Base-by-base conservation (phyloP, 2,113 vertebrate genomes). In the Coregonus clupeaformis region DNA sequence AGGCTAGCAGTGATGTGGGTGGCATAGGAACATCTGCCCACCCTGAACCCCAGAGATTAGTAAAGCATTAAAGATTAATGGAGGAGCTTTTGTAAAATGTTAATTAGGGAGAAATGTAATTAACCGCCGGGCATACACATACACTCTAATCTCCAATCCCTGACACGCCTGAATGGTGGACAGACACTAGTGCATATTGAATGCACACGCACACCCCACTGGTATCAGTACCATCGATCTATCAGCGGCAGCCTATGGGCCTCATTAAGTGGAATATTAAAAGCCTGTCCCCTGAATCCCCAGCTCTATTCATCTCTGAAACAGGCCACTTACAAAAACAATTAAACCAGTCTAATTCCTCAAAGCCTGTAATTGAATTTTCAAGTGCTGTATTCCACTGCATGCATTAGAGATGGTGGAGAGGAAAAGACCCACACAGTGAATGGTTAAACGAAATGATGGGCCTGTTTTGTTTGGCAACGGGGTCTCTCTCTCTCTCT, bases 71-170 rank as follows among this genome's bases (percentile, higher is more conserved):
- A 87, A 92, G 89, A 89, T 88, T 86, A 88, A 89, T 91, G 87
- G 85, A 88, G 87, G 86, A 83, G 84, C 86, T 85, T 90, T 91
- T 89, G 84, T 81, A 90, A 90, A 82, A 91, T 89, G 88, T 87
- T 92, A 91, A 91, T 91, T 91, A 90, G 80, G 82, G 73, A 87
- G 87, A 90, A 91, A 92, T 90, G 90, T 88, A 89, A 92, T 94
- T 92, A 91, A 86, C 77, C 85, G 79, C 63, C 63, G 16, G 81
- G 85, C 27, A 27, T 27, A 27, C 27, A 83, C 73, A 79, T 63
- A 68, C 81, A 78, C 80, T 82, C 77, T 81, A 71, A 27, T 83
- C 79, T 84, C 57, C 78, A 82, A 73, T 83, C 74, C 74, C 25
- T 18, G 27, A 27, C 79, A 76, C 52, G 70, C 74, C 79, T 55